These are phyloP conservation scores for Pseudoips prasinana DNA, from an alignment of 2,888 invertebrate species.

Conservation along the genomic window DNA sequence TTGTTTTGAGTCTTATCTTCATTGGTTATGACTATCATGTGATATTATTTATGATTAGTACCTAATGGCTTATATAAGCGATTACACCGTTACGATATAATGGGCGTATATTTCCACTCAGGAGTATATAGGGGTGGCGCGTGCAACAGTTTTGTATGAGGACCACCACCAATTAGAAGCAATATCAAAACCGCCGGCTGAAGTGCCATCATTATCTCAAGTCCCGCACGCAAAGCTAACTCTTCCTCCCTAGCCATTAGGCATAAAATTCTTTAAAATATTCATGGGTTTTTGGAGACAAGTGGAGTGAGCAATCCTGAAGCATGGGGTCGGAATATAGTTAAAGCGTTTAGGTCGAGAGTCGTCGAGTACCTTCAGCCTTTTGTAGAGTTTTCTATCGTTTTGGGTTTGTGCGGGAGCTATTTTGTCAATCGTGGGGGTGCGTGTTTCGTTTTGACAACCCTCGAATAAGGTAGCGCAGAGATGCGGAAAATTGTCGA, in stretches of 20 bases:
- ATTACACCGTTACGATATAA: slow-evolving; percentile 15
- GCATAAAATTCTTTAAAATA: slow-evolving; percentile 63
- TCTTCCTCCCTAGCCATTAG: slow-evolving; percentile 50
- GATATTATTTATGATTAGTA: too few relatives aligned
- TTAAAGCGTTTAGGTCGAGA: slow-evolving; percentile 80
- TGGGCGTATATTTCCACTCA: slow-evolving; percentile 17
- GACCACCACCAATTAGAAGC: slow-evolving; percentile 77
- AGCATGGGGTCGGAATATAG: slow-evolving; percentile 77
- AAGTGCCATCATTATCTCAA: slow-evolving; percentile 80
- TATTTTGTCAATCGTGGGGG: slow-evolving; percentile 77
- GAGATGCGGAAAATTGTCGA: slow-evolving; percentile 51
- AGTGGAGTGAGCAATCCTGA: slow-evolving; percentile 80
- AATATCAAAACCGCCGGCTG: slow-evolving; percentile 74
- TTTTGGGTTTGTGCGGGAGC: slow-evolving; percentile 64
- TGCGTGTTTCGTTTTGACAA: slow-evolving; percentile 64
- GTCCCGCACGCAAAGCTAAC: slow-evolving; percentile 49
- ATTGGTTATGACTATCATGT: too few relatives aligned
- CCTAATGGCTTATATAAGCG: slow-evolving; percentile 5
- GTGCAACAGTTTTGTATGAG: slow-evolving; percentile 79
- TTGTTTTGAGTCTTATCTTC: too few relatives aligned
- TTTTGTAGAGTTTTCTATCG: slow-evolving; percentile 77
- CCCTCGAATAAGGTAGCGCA: slow-evolving; percentile 42
- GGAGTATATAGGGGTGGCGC: slow-evolving; percentile 63
- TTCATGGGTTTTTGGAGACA: slow-evolving; percentile 78
- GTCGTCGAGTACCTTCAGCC: slow-evolving; percentile 68